A percentile compares a stretch with the other conserved stretches of the same genome.
Evolutionary conservation across 2,797 vertebrate species (phyloP).

Genomic region (Psittacula derbiana): DNA sequence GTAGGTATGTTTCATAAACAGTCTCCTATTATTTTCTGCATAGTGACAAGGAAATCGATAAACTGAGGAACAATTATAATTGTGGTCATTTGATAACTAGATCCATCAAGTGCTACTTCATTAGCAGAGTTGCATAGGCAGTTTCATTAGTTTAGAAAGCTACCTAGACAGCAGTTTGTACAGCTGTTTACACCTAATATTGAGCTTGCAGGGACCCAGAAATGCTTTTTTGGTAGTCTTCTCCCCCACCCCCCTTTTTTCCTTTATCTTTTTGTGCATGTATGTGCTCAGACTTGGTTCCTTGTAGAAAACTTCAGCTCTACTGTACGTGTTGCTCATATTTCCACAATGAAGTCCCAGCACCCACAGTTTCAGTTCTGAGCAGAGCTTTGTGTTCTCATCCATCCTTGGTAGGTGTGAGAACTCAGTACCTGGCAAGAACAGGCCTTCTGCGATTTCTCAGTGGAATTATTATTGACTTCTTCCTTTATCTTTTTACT

Average conservation of each 20-base stretch:
- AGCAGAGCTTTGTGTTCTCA: neutral
- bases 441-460: neutral
- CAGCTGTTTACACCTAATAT: fast-evolving
- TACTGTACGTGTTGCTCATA: neutral
- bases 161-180: neutral
- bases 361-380: neutral
- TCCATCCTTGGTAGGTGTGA: neutral
- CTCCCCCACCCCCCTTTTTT: neutral
- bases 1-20: neutral
- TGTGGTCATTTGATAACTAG: neutral
- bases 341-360: neutral
- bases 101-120: slow-evolving; percentile 36
- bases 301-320: neutral
- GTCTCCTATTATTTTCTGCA: neutral
- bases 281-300: neutral
- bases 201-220: neutral
- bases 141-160: neutral
- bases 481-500: neutral
- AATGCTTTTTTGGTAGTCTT: neutral
- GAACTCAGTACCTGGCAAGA: neutral
- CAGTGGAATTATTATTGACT: neutral
- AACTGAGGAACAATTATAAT: neutral
- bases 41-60: neutral
- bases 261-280: neutral
- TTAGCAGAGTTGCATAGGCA: neutral